phyloP scores from a whole-genome alignment of 2,797 vertebrate species.

The Micromesistius poutassou region DNA sequence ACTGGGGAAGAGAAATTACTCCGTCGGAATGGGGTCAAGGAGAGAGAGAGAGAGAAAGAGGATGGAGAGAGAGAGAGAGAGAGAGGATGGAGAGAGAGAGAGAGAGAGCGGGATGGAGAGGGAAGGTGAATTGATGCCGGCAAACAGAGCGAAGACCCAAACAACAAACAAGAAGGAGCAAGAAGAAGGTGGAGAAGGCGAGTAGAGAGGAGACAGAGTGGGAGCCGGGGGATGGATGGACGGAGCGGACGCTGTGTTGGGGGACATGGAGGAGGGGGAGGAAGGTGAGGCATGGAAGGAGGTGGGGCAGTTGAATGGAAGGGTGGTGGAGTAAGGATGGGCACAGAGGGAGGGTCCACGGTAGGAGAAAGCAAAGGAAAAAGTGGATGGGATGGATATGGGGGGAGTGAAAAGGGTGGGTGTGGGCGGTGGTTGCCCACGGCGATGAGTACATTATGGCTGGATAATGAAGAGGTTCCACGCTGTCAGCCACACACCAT shows the following conservation, averaged over 20 bases:
- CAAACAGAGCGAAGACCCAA: not conserved
- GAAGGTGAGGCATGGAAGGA: conserved; percentile 4
- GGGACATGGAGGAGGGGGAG: conserved; percentile 18
- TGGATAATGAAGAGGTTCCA: conserved; percentile 81
- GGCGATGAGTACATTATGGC: conserved; percentile 78
- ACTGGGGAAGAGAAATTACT: conserved; percentile 37
- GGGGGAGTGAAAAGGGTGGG: conserved; percentile 6
- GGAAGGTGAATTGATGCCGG: not conserved
- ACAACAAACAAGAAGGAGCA: not conserved
- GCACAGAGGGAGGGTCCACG: not conserved
- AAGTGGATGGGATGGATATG: conserved; percentile 1
- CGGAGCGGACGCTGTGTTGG: conserved; percentile 28
- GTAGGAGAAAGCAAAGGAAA: conserved; percentile 26
- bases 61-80: conserved; percentile 13
- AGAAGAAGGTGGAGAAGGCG: not conserved
- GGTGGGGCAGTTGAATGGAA: not conserved
- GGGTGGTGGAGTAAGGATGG: not conserved
- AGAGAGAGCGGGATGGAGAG: conserved; percentile 4
- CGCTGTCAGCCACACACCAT: conserved; percentile 77
- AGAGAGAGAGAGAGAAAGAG: conserved; percentile 16
- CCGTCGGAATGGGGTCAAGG: conserved; percentile 53
- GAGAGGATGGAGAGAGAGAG: conserved; percentile 10
- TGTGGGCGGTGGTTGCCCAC: conserved; percentile 47
- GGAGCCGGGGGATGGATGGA: conserved; percentile 46
- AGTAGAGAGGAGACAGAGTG: conserved; percentile 24